phyloP scores from a whole-genome alignment of 2,113 vertebrate genomes.

The Poeciliopsis turrubarensis region DNA sequence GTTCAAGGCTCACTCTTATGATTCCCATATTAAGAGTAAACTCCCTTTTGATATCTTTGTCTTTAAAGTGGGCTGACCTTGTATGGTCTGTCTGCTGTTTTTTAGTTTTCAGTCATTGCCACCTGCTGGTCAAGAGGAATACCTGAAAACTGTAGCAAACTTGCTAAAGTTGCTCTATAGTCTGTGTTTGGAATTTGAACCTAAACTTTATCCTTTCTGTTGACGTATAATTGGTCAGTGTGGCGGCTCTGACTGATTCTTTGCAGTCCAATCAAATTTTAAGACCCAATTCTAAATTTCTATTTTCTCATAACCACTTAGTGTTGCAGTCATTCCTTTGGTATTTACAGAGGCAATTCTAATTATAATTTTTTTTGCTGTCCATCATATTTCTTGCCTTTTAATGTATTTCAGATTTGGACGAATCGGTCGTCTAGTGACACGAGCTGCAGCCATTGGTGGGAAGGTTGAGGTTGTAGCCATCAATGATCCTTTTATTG shows the following conservation, averaged over 20 bases:
- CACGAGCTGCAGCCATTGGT: conserved; percentile 82
- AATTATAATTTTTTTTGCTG: too few species aligned
- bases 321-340: too few species aligned
- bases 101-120: not conserved
- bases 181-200: too few species aligned
- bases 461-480: conserved; percentile 90
- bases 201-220: too few species aligned
- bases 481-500: conserved; percentile 98
- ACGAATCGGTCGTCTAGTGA: conserved; percentile 96
- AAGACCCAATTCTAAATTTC: too few species aligned
- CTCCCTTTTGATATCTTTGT: conserved; percentile 26
- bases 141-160: not conserved
- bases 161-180: not conserved
- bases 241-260: too few species aligned
- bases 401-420: conserved; percentile 85
- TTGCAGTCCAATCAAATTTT: too few species aligned
- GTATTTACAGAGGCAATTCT: too few species aligned
- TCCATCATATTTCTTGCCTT: not conserved
- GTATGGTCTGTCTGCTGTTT: not conserved
- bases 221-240: too few species aligned
- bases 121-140: conserved; percentile 24
- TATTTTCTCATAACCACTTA: too few species aligned
- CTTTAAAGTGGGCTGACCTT: conserved; percentile 31
- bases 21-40: conserved; percentile 49
- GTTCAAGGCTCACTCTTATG: not conserved